Evolutionary conservation across 2,888 invertebrate species (phyloP), one percentile per base, ranked within the genome.

Genomic region (Belgica antarctica): DNA sequence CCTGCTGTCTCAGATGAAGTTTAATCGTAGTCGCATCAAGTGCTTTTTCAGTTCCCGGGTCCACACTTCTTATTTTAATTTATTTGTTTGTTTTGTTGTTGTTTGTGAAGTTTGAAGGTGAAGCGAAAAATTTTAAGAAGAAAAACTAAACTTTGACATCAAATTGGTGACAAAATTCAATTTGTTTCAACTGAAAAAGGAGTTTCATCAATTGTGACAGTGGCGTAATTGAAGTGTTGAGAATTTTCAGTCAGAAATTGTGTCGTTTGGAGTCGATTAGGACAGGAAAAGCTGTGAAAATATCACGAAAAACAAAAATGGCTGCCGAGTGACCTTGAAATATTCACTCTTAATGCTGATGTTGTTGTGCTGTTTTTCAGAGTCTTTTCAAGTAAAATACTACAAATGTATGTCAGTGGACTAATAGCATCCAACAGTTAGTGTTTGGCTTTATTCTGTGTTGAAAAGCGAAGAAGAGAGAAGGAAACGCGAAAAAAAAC

Each of bases 271-370:
- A 12, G 3, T 62, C 28, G 62, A 62, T 10, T 5, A 34, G 22
- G 24, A 19, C 15, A 17, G 27, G 34, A 57, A 68, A 68, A 68
- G 34, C 27, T 47, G 17, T 17, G 25, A 68, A 68, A 17, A 68
- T 22, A 27, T 25, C 31, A 61, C 25, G 34, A 66, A 65, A 66
- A 66, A 17, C 10, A 34, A 68, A 68, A 68, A 68, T 68, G 68
- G 68, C 68, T 52, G 68, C 68, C 68, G 34, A 17, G 34, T 68
- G 68, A 68, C 68, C 68, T 68, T 68, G 68, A 68, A 66, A 68
- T 66, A 47, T 66, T 28, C 28, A 41, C 25, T 17, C 19, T 25
- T 25, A 22, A 27, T 68, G 57, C 24, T 68, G 68, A 24, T 68
- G 52, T 28, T 47, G 52, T 15, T 25, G 28, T 68, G 52, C 22